Conservation (phyloP, 1,140 invertebrate genomes). For the Lepidurus apus region DNA sequence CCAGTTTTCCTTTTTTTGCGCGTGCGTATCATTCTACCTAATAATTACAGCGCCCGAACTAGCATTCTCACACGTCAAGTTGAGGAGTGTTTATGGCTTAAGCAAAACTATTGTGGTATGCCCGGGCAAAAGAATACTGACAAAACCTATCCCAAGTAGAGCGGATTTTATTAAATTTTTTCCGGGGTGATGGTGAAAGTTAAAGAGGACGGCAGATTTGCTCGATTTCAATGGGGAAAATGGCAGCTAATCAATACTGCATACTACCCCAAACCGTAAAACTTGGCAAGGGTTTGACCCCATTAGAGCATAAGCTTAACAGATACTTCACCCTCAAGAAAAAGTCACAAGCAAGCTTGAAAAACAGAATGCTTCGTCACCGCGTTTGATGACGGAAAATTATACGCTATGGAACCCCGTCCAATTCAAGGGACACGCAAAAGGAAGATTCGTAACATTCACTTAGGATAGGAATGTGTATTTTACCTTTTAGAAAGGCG, state of each 20-base stretch:
- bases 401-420: not conserved
- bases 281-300: not conserved
- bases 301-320: too few species aligned
- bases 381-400: conserved; percentile 10
- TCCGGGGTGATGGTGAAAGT: not conserved
- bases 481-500: too few species aligned
- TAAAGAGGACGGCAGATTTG: not conserved
- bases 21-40: not conserved
- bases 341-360: not conserved
- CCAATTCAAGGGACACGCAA: not conserved
- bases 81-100: not conserved
- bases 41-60: not conserved
- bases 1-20: too few species aligned
- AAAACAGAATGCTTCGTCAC: not conserved
- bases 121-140: too few species aligned
- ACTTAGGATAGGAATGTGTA: not conserved
- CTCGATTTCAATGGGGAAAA: not conserved
- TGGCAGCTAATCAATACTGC: not conserved
- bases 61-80: not conserved
- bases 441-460: conserved; percentile 1
- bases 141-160: too few species aligned
- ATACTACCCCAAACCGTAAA: not conserved
- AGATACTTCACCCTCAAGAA: too few species aligned
- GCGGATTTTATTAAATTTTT: not conserved
- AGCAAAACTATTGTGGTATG: not conserved